Base-by-base conservation (phyloP, 2,113 vertebrate species). In the Amblyopsis rosae region DNA sequence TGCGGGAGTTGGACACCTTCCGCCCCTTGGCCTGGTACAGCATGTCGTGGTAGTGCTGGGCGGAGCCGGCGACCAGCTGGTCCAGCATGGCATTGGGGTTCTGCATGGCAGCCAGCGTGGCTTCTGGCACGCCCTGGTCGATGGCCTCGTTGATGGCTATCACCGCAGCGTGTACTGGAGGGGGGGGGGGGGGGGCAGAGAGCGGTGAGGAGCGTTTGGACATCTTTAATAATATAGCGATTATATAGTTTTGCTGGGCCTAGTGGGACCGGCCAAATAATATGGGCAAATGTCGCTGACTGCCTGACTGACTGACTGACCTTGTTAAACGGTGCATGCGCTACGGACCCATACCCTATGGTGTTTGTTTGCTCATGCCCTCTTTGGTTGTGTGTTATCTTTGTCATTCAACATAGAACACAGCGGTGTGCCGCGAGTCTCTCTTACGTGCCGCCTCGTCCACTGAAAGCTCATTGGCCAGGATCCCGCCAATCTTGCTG, bases 81-180 rank as follows among this genome's bases (percentile, higher is more conserved):
- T 96, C 88, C 59, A 99, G 90, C 96, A 98, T 96, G 83, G 97
- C 96, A 46, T 99, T 99, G 73, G 97, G 96, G 86, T 99, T 99
- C 69, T 93, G 94, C 94, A 99, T 90, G 19, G 98, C 94, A 0
- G 71, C 69, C 75, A 98, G 71, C 0, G 98, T 99, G 58, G 94
- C 96, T 10, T 93, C 89, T 0, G 97, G 92, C 17, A 95, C 77
- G 32, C 94, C 94, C 0, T 55, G 96, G 76, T 99, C 98, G 0
- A 99, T 87, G 59, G 98, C 96, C 11, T 99, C 98, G 15, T 99
- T 99, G 73, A 99, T 99, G 84, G 95, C 98, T 63, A 99, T 99
- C 50, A 99, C 97, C 12, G 98, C 97, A 1, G 98, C 98, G 3
- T 99, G 98, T 11, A 99, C 98, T 99, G 82, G 75, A 78, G 89